A percentile compares a stretch with the other conserved stretches of the same genome.
These are phyloP conservation scores for Penelope pileata DNA, from an alignment of 2,113 vertebrate genomes.

Conservation along the genomic window DNA sequence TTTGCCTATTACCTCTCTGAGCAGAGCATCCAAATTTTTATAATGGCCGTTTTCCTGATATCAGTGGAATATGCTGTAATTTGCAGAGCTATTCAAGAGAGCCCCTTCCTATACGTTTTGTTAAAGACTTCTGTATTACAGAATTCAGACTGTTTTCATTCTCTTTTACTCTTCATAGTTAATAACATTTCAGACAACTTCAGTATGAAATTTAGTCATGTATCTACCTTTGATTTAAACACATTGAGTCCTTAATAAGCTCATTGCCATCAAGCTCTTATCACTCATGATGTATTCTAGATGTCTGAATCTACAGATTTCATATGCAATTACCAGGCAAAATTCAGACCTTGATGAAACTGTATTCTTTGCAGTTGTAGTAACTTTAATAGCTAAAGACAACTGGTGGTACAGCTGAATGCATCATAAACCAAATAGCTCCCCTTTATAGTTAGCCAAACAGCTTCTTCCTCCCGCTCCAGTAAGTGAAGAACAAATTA, in stretches of 20 bases:
- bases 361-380: not conserved
- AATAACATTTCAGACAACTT: not conserved
- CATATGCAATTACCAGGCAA: not conserved
- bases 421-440: slow-evolving; percentile 69
- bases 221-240: not conserved
- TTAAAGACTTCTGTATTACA: not conserved
- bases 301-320: not conserved
- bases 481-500: slow-evolving; percentile 72
- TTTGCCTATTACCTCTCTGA: not conserved
- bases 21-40: not conserved
- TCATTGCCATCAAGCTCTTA: not conserved
- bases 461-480: slow-evolving; percentile 61
- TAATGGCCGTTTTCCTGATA: not conserved
- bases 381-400: slow-evolving; percentile 61
- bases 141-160: not conserved
- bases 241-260: not conserved
- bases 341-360: slow-evolving; percentile 9
- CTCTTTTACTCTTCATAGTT: not conserved
- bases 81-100: not conserved
- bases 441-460: slow-evolving; percentile 48
- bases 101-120: not conserved
- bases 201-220: slow-evolving; percentile 1
- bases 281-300: not conserved
- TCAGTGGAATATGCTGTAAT: not conserved
- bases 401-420: slow-evolving; percentile 56